Conservation (phyloP, 1,140 invertebrate species). For the Zaprionus camerounensis region DNA sequence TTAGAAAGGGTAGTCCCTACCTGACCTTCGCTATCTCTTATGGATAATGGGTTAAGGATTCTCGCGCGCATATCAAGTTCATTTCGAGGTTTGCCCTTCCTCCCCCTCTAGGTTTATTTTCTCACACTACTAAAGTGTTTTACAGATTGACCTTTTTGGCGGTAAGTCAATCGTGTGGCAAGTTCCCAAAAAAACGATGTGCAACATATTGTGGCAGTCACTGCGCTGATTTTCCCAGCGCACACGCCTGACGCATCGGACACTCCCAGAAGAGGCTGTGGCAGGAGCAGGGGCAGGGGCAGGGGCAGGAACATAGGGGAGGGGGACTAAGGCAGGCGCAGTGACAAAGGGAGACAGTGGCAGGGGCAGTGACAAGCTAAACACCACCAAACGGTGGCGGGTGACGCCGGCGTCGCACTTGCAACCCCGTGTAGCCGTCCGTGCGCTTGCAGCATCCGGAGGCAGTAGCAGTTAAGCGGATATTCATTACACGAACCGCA, state of each 20-base stretch:
- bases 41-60: background rate
- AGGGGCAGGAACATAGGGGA: background rate
- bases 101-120: conserved; percentile 23
- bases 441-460: conserved; percentile 40
- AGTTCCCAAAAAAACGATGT: conserved; percentile 17
- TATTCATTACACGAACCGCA: conserved; percentile 84
- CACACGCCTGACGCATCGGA: conserved; percentile 68
- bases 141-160: conserved; percentile 60
- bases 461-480: conserved; percentile 71
- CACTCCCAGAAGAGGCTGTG: conserved; percentile 48
- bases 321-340: conserved; percentile 3
- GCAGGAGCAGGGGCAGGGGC: conserved; percentile 21
- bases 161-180: conserved; percentile 55
- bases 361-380: conserved; percentile 15
- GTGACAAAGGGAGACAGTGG: background rate
- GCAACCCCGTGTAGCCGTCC: conserved; percentile 24
- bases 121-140: conserved; percentile 51
- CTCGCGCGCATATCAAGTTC: background rate
- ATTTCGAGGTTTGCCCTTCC: background rate
- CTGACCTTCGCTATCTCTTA: background rate
- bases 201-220: conserved; percentile 79
- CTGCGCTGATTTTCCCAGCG: conserved; percentile 68
- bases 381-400: conserved; percentile 36
- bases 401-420: conserved; percentile 33
- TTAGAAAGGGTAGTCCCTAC: background rate